phyloP scores from a whole-genome alignment of 2,113 vertebrate species.

The Psittacula cyanocephala region DNA sequence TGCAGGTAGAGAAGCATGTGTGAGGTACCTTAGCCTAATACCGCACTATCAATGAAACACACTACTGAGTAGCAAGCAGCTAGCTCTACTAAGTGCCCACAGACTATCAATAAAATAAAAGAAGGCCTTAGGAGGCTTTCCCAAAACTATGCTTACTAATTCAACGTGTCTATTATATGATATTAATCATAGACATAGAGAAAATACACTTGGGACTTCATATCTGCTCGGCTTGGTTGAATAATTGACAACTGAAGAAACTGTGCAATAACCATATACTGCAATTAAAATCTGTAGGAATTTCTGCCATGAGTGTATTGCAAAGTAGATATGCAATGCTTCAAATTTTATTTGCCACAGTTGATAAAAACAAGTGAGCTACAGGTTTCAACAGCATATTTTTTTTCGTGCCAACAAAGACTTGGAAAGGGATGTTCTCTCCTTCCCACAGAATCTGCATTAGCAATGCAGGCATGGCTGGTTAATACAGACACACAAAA shows the following conservation, averaged over 20 bases:
- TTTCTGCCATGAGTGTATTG: neutral
- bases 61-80: neutral
- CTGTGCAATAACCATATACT: neutral
- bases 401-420: neutral
- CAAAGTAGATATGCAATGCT: neutral
- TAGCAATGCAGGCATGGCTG: neutral
- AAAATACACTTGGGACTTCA: neutral
- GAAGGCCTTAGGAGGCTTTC: neutral
- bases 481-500: neutral
- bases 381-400: neutral
- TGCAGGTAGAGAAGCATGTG: accelerated
- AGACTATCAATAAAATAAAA: neutral
- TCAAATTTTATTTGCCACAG: neutral
- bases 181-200: neutral
- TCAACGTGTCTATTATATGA: neutral
- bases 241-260: neutral
- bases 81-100: neutral
- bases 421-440: neutral
- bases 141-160: neutral
- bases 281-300: neutral
- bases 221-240: neutral
- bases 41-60: neutral
- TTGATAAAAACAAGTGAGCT: neutral
- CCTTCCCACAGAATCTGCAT: neutral
- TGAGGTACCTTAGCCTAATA: neutral